Evolutionary conservation across 2,888 invertebrate genomes (phyloP), one percentile per base, ranked within the genome.

Genomic region (Eupeodes luniger): DNA sequence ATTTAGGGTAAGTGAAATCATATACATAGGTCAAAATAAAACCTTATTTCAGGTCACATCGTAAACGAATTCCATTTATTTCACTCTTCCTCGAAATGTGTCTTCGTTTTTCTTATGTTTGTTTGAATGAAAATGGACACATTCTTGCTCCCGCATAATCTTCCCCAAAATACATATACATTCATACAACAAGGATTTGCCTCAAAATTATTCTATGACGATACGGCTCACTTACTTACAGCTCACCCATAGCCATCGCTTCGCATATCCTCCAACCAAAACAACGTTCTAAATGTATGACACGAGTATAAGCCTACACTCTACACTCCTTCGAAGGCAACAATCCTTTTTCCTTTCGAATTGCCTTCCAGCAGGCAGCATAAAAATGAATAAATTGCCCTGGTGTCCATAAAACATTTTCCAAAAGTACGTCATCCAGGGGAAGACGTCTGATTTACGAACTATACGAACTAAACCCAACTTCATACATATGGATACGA

Each of bases 321-420:
- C 12, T 7, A n/a, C 14, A 27, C 69, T 16, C 40, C 12, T 55
- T 55, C 67, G 74, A 74, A 69, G 77, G 44, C 84, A 81, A 64
- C 77, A 88, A 88, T 81, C 81, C 85, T 88, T 85, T 85, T 59
- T 47, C 44, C 67, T 72, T 74, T 67, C 34, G 57, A 85, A 85
- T 88, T 88, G 78, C 75, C 77, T 66, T 57, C 36, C 27, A 27
- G 27, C 27, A 3, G n/a, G 74, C 27, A 27, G 78, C 85, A 75
- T 88, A 85, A 78, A 88, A 88, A 78, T 70, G 75, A 78, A 85
- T 85, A 85, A 77, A 88, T 81, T 85, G 75, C 78, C 59, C 19
- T 62, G 59, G 75, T 27, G 53, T 69, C 85, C 69, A 81, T 84
- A 88, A 88, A 88, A 85, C 85, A 88, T 88, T 88, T 88, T 88